Evolutionary conservation across 2,888 invertebrate genomes (phyloP).

Genomic region (Helleia helle): DNA sequence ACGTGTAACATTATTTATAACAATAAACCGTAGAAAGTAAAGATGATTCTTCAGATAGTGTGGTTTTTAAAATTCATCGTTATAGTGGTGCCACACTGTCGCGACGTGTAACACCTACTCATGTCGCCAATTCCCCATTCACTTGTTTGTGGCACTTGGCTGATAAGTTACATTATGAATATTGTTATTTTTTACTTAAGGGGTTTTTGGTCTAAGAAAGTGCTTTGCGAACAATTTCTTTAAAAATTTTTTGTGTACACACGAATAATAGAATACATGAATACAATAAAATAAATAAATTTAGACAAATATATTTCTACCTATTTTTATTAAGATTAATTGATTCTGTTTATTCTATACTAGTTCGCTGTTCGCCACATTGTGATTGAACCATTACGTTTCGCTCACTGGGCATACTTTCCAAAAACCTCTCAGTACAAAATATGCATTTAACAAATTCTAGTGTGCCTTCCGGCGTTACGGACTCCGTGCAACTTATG

Average conservation of each 20-base stretch:
- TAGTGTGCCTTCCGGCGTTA: conserved; percentile 7
- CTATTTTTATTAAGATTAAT: no score
- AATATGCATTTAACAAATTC: conserved; percentile 26
- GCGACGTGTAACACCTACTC: not conserved
- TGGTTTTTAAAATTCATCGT: not conserved
- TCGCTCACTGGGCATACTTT: conserved; percentile 56
- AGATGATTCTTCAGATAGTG: conserved; percentile 7
- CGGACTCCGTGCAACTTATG: no score
- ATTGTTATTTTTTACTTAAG: no score
- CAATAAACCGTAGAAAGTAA: conserved; percentile 8
- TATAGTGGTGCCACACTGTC: not conserved
- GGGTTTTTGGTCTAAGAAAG: no score
- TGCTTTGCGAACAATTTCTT: no score
- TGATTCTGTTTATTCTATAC: no score
- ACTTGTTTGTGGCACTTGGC: not conserved
- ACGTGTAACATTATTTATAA: conserved; percentile 1
- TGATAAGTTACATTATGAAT: no score
- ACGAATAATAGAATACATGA: no score
- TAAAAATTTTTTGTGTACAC: no score
- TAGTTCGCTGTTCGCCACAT: not conserved
- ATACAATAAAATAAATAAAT: no score
- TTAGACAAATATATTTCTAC: no score
- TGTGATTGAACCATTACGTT: conserved; percentile 30
- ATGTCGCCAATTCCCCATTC: not conserved
- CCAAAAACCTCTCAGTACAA: conserved; percentile 53